Base-by-base conservation (phyloP, 2,113 vertebrate species). In the Rhipidura dahli region DNA sequence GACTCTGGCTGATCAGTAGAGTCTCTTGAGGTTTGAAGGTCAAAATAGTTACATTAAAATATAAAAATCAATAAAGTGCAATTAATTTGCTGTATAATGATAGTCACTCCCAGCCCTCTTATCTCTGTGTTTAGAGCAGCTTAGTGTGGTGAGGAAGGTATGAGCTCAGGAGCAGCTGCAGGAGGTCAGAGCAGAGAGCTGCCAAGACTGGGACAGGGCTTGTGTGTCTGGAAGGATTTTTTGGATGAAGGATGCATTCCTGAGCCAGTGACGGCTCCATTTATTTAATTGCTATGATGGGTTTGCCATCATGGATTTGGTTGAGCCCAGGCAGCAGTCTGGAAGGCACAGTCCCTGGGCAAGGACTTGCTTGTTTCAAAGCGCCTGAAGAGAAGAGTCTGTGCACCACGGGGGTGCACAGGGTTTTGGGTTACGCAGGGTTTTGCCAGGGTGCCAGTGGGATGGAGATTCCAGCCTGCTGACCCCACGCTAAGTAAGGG, bases 21-120 rank as follows among this genome's bases (percentile, higher is more conserved):
- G 22, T 37, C 44, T 90, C 51, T 51, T 69, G 54, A 7, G 11
- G 49, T 81, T 75, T 71, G 16, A 16, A 94, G 83, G 93, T 85
- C 78, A 65, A 94, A 97, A 96, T 18, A 91, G 95, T 97, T 95
- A 90, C 93, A 80, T 96, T 89, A 80, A 84, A 91, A 94, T 54
- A 68, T 33, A 80, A 68, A 90, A 96, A 97, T 97, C 97, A 37
- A 96, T 96, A 7, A 75, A 40, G 57, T 72, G 47, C 92, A 96
- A 84, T 97, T 95, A 83, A 97, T 95, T 95, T 85, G 70, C 77
- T 89, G 71, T 83, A 24, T 93, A 87, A 77, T 50, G 84, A 73
- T 59, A 27, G 75, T 65, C 65, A 7, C 27, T 83, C 44, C 13
- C 22, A 89, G 53, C 35, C 15, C 8, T 21, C 8, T 87, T 84